phyloP scores from a whole-genome alignment of 2,888 invertebrate genomes.

The Melinaea menophilus region DNA sequence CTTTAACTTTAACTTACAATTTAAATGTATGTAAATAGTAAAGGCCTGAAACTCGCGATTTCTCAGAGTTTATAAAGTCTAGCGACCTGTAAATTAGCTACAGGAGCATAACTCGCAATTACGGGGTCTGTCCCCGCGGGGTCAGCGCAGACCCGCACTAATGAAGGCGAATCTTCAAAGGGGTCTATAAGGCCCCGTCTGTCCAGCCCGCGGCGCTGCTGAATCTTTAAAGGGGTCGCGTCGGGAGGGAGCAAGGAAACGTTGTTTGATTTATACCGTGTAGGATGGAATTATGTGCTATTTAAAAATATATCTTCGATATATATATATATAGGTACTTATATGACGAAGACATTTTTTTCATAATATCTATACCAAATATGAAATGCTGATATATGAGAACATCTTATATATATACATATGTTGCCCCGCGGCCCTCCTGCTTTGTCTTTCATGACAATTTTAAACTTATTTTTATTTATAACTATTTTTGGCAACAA shows the following conservation, averaged over 20 bases:
- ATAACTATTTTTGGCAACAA: too few species aligned
- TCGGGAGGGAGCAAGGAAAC: conserved; percentile 33
- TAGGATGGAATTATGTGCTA: background rate
- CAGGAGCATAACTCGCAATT: conserved; percentile 30
- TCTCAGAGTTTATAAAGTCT: conserved; percentile 17
- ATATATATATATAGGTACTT: background rate
- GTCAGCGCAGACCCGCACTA: conserved; percentile 61
- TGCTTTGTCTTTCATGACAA: too few species aligned
- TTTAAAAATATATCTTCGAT: background rate
- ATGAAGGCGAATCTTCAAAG: conserved; percentile 76
- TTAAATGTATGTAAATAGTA: background rate
- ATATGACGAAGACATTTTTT: too few species aligned
- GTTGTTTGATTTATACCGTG: conserved; percentile 16
- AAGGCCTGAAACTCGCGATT: conserved; percentile 2
- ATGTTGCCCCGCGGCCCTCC: too few species aligned
- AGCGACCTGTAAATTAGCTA: conserved; percentile 21
- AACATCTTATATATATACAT: too few species aligned
- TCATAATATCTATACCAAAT: too few species aligned
- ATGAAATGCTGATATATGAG: too few species aligned
- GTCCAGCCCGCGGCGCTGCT: conserved; percentile 61
- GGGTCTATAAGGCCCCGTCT: conserved; percentile 55
- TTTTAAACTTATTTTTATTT: too few species aligned
- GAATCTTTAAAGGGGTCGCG: conserved; percentile 69
- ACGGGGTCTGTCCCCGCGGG: conserved; percentile 51
- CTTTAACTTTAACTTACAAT: too few species aligned